Conservation (phyloP, 2,113 vertebrate species). For the Raja brachyura region DNA sequence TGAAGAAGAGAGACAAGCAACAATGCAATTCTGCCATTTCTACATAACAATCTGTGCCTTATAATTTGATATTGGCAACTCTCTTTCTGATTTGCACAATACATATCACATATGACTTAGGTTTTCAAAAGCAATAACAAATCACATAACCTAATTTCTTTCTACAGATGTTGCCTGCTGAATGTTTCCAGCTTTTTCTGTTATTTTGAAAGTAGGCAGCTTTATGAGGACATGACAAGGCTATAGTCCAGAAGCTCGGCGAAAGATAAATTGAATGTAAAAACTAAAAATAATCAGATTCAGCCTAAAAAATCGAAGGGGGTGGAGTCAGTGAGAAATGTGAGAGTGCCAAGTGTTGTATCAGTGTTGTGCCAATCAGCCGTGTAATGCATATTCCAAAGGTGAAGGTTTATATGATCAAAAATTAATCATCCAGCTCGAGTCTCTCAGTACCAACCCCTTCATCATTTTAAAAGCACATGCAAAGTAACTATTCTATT, state of each 20-base stretch:
- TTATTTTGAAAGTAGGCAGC: not conserved
- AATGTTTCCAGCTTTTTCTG: too few species aligned
- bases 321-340: not conserved
- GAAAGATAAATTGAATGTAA: not conserved
- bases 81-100: too few species aligned
- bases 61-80: too few species aligned
- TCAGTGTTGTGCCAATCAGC: too few species aligned
- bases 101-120: too few species aligned
- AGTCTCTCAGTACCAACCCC: not conserved
- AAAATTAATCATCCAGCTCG: not conserved
- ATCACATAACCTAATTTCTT: too few species aligned
- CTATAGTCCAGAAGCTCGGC: not conserved
- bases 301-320: not conserved
- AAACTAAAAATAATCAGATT: not conserved
- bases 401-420: not conserved
- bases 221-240: not conserved
- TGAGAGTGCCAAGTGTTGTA: not conserved
- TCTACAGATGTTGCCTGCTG: too few species aligned
- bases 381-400: not conserved
- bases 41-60: too few species aligned
- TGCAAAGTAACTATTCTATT: not conserved
- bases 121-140: too few species aligned
- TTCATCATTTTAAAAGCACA: not conserved
- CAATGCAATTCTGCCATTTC: not conserved
- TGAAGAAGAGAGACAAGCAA: not conserved